Evolutionary conservation across 2,113 vertebrate species (phyloP).

Genomic region (Esox niger): DNA sequence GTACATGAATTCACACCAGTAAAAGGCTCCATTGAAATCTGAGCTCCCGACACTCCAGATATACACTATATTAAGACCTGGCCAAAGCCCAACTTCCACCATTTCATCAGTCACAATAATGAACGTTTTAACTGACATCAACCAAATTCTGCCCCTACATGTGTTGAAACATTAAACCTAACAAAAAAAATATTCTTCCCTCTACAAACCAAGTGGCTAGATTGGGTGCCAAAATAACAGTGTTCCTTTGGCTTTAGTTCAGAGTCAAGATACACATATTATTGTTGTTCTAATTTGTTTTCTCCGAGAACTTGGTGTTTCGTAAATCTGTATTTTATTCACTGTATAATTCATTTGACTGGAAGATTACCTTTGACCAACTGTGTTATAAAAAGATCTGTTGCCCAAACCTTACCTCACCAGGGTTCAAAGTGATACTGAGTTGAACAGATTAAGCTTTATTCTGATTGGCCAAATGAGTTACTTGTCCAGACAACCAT

Average conservation of each 20-base stretch:
- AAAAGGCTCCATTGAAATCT: constrained; percentile 8
- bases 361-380: constrained; percentile 40
- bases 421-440: constrained; percentile 24
- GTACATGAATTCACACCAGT: constrained; percentile 24
- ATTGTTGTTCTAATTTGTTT: constrained; percentile 43
- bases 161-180: not conserved
- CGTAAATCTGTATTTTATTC: constrained; percentile 49
- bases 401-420: constrained; percentile 51
- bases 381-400: constrained; percentile 37
- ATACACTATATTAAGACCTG: not conserved
- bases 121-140: not conserved
- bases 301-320: constrained; percentile 29
- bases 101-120: not conserved
- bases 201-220: constrained; percentile 32
- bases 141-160: not conserved
- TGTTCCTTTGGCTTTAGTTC: constrained; percentile 36
- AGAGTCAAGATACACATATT: constrained; percentile 39
- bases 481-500: not conserved
- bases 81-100: not conserved
- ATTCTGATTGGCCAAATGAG: constrained; percentile 2
- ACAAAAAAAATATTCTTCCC: constrained; percentile 1
- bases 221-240: constrained; percentile 36
- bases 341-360: constrained; percentile 41
- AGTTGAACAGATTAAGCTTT: too few species aligned
- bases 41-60: not conserved